These are phyloP conservation scores for Percopsis transmontana DNA, from an alignment of 2,113 vertebrate genomes.

Conservation along the genomic window DNA sequence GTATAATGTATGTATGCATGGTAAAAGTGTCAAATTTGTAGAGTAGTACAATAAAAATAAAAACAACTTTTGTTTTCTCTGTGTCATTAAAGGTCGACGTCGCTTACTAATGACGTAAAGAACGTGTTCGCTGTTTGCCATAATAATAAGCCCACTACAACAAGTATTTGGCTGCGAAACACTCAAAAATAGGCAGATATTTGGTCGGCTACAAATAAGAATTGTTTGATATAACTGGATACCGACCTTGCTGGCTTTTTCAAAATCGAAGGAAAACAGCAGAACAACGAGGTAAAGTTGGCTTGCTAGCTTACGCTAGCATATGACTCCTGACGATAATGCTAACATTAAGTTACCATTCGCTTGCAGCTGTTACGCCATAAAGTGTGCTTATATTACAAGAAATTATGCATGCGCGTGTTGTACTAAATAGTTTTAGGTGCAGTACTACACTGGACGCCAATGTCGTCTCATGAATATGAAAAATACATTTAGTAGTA, in stretches of 20 bases:
- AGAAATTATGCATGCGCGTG: not conserved
- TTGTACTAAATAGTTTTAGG: not conserved
- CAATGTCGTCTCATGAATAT: not conserved
- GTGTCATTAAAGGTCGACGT: constrained; percentile 67
- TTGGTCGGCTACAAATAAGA: not conserved
- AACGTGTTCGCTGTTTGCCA: constrained; percentile 76
- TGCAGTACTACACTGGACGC: not conserved
- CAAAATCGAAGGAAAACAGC: constrained; percentile 32
- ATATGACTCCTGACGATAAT: constrained; percentile 32
- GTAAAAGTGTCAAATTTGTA: not conserved
- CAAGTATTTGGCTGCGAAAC: constrained; percentile 25
- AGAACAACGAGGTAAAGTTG: constrained; percentile 68
- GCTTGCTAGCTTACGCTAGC: constrained; percentile 52
- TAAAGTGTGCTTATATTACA: not conserved
- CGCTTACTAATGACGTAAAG: constrained; percentile 60
- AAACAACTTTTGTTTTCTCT: constrained; percentile 26
- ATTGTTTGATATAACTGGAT: constrained; percentile 11
- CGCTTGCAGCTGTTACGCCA: not conserved
- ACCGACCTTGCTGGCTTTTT: not conserved
- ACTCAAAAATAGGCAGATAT: not conserved
- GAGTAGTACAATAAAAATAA: not conserved
- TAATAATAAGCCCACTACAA: constrained; percentile 69
- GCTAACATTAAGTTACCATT: constrained; percentile 8
- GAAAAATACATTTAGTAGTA: not conserved
- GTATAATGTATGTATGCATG: too few relatives aligned